A percentile compares a stretch with the other conserved stretches of the same genome.
These are phyloP conservation scores for Halcyon senegalensis DNA, from an alignment of 2,113 vertebrate species.

Conservation along the genomic window DNA sequence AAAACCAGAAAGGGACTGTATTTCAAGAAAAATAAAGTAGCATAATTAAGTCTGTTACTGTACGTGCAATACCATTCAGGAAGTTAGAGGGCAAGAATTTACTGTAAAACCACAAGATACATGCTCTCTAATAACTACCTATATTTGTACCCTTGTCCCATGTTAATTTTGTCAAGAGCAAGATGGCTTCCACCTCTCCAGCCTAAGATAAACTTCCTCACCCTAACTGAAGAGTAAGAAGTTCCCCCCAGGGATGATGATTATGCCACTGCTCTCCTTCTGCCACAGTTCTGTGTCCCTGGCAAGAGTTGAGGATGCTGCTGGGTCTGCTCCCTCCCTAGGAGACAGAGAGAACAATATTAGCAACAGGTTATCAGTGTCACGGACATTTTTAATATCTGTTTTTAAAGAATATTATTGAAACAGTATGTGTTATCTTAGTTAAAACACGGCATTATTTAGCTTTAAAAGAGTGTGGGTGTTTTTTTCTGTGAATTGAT, in stretches of 20 bases:
- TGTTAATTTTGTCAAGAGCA: background rate
- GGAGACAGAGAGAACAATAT: background rate
- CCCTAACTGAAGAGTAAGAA: background rate
- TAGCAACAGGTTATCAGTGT: background rate
- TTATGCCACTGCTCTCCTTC: background rate
- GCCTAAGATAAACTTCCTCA: background rate
- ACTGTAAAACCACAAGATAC: background rate
- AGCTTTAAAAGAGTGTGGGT: background rate
- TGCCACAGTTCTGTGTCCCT: background rate
- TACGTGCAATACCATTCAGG: background rate
- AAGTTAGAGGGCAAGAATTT: background rate
- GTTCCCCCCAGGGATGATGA: background rate
- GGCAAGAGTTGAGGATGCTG: background rate
- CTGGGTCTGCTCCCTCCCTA: background rate
- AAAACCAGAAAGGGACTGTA: background rate
- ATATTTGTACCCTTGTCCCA: background rate
- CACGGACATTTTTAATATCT: background rate
- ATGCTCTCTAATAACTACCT: background rate
- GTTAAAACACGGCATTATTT: background rate
- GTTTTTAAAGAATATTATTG: background rate
- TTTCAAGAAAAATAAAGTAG: constrained; percentile 27
- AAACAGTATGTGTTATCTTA: background rate
- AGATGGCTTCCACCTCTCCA: background rate
- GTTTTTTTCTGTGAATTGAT: background rate
- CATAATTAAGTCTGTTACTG: background rate